phyloP scores from a whole-genome alignment of 1,140 invertebrate species.

The Cherax quadricarinatus region DNA sequence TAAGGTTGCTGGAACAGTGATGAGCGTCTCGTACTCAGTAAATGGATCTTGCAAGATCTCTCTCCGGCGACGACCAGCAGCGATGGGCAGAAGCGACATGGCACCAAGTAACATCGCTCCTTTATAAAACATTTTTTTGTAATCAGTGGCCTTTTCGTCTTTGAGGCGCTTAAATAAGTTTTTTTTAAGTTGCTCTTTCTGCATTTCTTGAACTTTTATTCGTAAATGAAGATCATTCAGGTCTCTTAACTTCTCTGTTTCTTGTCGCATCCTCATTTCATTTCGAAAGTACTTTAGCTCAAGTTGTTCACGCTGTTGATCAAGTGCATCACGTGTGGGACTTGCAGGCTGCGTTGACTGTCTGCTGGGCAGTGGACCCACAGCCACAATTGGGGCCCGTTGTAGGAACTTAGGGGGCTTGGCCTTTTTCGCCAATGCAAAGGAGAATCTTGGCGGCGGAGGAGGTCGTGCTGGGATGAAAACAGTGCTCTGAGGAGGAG shows the following conservation, averaged over 20 bases:
- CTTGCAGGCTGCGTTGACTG: neutral
- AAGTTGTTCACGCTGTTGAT: slow-evolving; percentile 34
- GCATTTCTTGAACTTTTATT: slow-evolving; percentile 39
- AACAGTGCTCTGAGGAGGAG: slow-evolving; percentile 30
- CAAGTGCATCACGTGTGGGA: neutral
- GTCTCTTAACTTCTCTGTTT: slow-evolving; percentile 28
- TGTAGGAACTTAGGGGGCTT: slow-evolving; percentile 35
- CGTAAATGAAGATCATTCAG: slow-evolving; percentile 47
- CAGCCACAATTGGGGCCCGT: slow-evolving; percentile 39
- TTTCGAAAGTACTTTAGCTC: slow-evolving; percentile 39
- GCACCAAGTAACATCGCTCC: slow-evolving; percentile 63
- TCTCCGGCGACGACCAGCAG: slow-evolving; percentile 15
- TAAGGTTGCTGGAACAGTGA: neutral
- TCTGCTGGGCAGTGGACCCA: slow-evolving; percentile 14
- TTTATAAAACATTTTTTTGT: slow-evolving; percentile 65
- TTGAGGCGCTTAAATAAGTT: slow-evolving; percentile 31
- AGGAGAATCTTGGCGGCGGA: slow-evolving; percentile 13
- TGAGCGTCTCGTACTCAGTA: neutral
- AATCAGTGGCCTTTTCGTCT: slow-evolving; percentile 48
- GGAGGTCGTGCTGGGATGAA: neutral
- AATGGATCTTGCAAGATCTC: neutral
- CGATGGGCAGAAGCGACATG: slow-evolving; percentile 57
- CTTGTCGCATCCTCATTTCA: slow-evolving; percentile 17
- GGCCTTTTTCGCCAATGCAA: slow-evolving; percentile 26
- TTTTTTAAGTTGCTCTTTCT: slow-evolving; percentile 26